Evolutionary conservation across 2,888 invertebrate species (phyloP), one percentile per base, ranked within the genome.

Genomic region (Ferrisia virgata): DNA sequence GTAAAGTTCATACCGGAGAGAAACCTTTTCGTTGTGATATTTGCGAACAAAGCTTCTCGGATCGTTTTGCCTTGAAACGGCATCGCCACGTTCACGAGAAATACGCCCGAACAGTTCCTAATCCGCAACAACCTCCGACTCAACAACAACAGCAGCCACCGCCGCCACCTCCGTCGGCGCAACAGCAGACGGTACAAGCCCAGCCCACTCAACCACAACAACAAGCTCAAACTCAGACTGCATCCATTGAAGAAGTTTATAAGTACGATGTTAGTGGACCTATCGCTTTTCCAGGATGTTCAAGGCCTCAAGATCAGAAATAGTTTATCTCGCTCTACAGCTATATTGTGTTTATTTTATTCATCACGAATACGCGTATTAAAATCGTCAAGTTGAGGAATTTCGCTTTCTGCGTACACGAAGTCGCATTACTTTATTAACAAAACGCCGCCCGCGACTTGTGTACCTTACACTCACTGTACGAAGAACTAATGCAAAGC

Each of bases 81-180:
- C 96, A 96, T 88, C 91, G 95, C 86, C 94, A 94, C 86, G 95
- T 96, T 87, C 96, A 96, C 89, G 95, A 95, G 87, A 95, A 96
- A 89, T 96, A 95, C 88, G 95, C 94, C 18, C 86, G 88, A 76
- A 87, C 87, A 6, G 86, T 86, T 40, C 85, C 87, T 28, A 87
- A 86, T 85, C 82, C 86, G 82, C 86, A 87, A 78, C 86, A 86
- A 22, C 86, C 86, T 69, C 86, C 85, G 36, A 86, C 86, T 79
- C 85, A 64, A 18, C 33, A 18, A 15, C 79, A 40, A 22, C 84
- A 80, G 47, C 43, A 43, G 13, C 58, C 31, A 33, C 76, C 79
- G 8, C 78, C 78, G 39, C 80, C 79, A 18, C 85, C 85, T 43
- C 78, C 86, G 25, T 83, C 84, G 15, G 76, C 85, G 25, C 82